Conservation (phyloP, 1,140 invertebrate genomes). For the Varroa destructor region DNA sequence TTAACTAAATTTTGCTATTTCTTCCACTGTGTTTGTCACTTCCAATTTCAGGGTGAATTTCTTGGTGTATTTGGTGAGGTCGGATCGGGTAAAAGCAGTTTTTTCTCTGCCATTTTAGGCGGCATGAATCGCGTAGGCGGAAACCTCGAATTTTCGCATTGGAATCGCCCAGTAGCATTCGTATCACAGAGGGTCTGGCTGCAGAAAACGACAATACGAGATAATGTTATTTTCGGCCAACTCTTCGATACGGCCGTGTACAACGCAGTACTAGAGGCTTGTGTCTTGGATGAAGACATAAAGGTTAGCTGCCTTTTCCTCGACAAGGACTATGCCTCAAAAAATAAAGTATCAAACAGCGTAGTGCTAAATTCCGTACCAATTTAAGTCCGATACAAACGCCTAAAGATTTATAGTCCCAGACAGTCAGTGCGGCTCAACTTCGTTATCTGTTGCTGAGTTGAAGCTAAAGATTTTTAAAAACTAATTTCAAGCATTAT, state of each 20-base stretch:
- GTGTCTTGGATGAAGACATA: conserved; percentile 63
- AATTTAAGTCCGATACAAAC: no score
- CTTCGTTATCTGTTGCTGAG: no score
- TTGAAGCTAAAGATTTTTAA: no score
- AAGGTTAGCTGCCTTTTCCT: conserved; percentile 37
- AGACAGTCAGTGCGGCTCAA: no score
- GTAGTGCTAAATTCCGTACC: no score
- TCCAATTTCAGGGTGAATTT: conserved; percentile 38
- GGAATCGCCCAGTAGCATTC: conserved; percentile 54
- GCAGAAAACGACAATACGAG: conserved; percentile 67
- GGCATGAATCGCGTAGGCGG: conserved; percentile 39
- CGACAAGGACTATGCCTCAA: no score
- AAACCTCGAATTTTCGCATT: conserved; percentile 32
- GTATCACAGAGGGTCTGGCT: conserved; percentile 84
- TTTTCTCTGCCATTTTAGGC: conserved; percentile 41
- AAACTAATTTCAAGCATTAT: no score
- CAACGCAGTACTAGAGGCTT: conserved; percentile 60
- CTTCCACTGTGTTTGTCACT: no score
- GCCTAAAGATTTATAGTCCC: no score
- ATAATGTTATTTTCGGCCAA: conserved; percentile 85
- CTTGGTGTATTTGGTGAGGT: conserved; percentile 41
- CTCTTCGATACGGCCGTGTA: conserved; percentile 62
- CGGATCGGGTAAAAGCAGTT: conserved; percentile 42
- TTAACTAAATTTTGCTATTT: not conserved
- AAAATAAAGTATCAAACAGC: no score